Base-by-base conservation (phyloP, 1,140 invertebrate genomes). In the Heliothis subflexa region DNA sequence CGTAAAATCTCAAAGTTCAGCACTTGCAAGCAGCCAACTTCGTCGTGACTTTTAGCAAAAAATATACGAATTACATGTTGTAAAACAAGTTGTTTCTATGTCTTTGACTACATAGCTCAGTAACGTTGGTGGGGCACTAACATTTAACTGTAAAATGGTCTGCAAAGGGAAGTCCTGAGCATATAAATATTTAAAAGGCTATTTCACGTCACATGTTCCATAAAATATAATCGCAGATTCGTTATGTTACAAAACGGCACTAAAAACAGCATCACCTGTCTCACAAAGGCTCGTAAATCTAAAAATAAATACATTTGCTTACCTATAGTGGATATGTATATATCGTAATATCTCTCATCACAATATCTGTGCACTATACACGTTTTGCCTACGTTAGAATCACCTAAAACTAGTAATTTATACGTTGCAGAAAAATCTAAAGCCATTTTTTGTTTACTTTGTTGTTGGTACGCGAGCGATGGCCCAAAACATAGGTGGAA, bases 271-370 rank as follows among this genome's bases (percentile, higher is more conserved):
- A 86, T 87, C 86, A 87, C 73, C 84, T 86, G 79, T 81, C 83
- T 86, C 75, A 90, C 88, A 88, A 92, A 90, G 86, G 82, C 79
- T 86, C 83, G 83, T 89, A 90, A 90, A 90, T 82, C 68, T 68
- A 86, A 85, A 87, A 84, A 77, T 86, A 88, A 90, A 90, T 84
- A 86, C 50, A 75, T 81, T 86, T 79, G 94, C 97, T 97, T 94
- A 98, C 98, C 98, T 95, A 98, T 98, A 73, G 98, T 98, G 10
- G 97, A 98, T 93, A 98, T 98, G 92, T 98, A 98, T 79, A 97
- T 98, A 89, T 98, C 97, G 92, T 98, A 98, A 94, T 98, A 98
- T 85, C 97, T 96, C 92, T 98, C 97, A 89, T 98, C 97, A 89
- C 98, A 98, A 91, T 98, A 98, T 92, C 97, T 96, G 93, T 98